Conservation (phyloP, 2,888 invertebrate genomes). For the Platerodrilus igneus region DNA sequence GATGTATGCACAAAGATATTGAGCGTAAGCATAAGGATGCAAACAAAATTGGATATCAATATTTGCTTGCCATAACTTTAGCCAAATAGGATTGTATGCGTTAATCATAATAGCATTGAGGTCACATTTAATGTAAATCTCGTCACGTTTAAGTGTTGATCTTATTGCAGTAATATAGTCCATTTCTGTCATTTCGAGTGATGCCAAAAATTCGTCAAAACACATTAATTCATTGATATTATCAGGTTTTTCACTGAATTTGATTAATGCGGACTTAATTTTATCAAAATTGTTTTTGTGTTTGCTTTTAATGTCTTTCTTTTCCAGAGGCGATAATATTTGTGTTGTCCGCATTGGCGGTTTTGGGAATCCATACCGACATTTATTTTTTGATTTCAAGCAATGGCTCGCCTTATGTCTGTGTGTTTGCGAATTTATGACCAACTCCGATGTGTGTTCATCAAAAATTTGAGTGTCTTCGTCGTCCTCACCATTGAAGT, state of each 20-base stretch:
- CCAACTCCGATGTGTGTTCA: neutral
- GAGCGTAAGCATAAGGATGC: neutral
- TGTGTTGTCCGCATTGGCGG: no score
- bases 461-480: neutral
- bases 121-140: slow-evolving; percentile 1
- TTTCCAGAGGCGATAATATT: no score
- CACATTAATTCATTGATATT: no score
- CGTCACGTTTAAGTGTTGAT: neutral
- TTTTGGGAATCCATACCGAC: no score
- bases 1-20: neutral
- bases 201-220: slow-evolving; percentile 6
- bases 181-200: neutral
- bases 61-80: slow-evolving; percentile 1
- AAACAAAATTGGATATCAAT: slow-evolving; percentile 4
- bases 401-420: slow-evolving; percentile 3
- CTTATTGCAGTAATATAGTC: neutral
- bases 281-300: neutral
- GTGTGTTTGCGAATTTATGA: no score
- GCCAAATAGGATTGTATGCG: neutral
- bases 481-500: neutral
- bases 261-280: neutral
- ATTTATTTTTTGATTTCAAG: neutral
- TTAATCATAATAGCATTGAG: slow-evolving; percentile 1
- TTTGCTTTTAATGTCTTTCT: neutral
- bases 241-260: neutral